A percentile compares a stretch with the other conserved stretches of the same genome.
Evolutionary conservation across 2,113 vertebrate species (phyloP).

Genomic region (Muscicapa adusta): DNA sequence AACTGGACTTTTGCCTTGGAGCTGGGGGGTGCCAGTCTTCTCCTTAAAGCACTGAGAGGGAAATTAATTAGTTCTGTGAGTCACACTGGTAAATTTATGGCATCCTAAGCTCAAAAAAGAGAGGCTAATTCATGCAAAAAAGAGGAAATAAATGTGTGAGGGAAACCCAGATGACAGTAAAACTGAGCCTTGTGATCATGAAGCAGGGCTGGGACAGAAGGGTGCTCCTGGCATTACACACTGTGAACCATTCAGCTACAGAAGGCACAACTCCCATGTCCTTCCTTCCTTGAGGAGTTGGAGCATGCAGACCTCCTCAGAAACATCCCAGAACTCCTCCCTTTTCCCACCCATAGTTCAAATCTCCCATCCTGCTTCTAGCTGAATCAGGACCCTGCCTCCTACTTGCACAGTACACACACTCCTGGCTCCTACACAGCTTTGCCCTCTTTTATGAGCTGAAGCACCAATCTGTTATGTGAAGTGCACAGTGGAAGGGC

Average conservation of each 20-base stretch:
- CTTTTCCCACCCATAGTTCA: background rate
- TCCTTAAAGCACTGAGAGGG: background rate
- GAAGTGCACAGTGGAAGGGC: background rate
- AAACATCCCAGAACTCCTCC: background rate
- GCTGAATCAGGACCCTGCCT: background rate
- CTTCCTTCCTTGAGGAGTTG: background rate
- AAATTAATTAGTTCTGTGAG: background rate
- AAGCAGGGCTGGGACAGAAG: background rate
- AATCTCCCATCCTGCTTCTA: background rate
- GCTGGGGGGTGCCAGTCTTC: background rate
- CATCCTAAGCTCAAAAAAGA: background rate
- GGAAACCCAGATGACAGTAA: background rate
- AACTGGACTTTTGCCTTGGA: background rate
- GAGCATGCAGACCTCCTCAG: background rate
- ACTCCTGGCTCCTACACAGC: background rate
- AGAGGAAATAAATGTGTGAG: background rate
- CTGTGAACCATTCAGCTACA: rapidly evolving
- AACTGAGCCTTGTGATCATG: background rate
- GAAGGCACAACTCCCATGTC: background rate
- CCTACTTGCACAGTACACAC: rapidly evolving
- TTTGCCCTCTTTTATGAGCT: background rate
- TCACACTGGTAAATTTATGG: background rate
- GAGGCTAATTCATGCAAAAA: background rate
- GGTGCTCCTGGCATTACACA: background rate
- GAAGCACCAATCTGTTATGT: background rate